Base-by-base conservation (phyloP, 2,113 vertebrate species). In the Dipodomys ordii region DNA sequence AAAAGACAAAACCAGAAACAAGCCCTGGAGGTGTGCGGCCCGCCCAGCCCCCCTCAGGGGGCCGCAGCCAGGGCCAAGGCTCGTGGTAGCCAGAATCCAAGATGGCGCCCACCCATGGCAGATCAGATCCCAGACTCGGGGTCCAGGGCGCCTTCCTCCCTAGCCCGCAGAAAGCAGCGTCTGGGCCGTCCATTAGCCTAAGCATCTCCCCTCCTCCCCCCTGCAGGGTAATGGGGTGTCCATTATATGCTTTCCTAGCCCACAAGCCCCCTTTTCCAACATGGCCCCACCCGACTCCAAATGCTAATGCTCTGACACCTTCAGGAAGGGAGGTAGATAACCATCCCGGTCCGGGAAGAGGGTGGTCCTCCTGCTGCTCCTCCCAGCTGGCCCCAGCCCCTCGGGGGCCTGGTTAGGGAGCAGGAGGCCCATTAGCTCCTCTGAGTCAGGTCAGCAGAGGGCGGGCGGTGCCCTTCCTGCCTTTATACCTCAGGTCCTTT, bases 141-240 rank as follows among this genome's bases (percentile, higher is more conserved):
- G 5, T 30, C 32, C 23, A 0, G 1, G 0, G 27, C 3, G 0
- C 19, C 62, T 10, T 32, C 60, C 57, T 78, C 57, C 6, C 2
- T 0, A 0, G 0, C 15, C 53, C 28, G 3, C 46, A 28, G 39
- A 3, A 13, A 11, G n/a, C 82, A 30, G 32, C 62, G 25, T 4
- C 83, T 5, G 13, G 7, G 35, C 13, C 78, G 44, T 15, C 57
- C 86, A 87, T 85, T 25, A 86, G 76, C 80, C 32, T 22, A 39
- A 83, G 49, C 6, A 4, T 16, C 84, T 57, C 53, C 28, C 9
- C 67, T 12, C 84, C 46, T 44, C n/a, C 12, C 67, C 3, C 0
- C 15, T 13, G 53, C 0, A 1, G 0, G 78, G 79, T 2, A 0
- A 19, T 0, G 5, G 39, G 28, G 39, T 1, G 0, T 68, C 20